Base-by-base conservation (phyloP, 30 jellyfish, hydroid and myxozoan genomes). In the Turritopsis rubra region DNA sequence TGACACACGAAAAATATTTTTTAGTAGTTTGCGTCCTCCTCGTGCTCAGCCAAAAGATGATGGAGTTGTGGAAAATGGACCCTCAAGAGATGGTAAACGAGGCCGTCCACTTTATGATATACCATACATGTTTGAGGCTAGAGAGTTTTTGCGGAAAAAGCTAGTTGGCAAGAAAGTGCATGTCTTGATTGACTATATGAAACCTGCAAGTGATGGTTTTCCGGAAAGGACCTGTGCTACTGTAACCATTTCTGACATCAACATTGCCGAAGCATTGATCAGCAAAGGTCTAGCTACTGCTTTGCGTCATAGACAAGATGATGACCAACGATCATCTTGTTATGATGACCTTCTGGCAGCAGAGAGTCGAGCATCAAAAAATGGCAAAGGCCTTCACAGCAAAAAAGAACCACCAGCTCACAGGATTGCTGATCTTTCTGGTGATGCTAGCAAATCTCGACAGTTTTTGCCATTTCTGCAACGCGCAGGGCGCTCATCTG, bases 21-120 rank as follows among this genome's bases (percentile, higher is more conserved):
- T 91, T 25, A 82, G 96, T n/a, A 91, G 97, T 83, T 81, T 91
- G 79, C 89, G 97, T n/a, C 97, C 97, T 75, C 97, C 97, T 53
- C 85, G 91, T 30, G 91, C 91, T 16, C 88, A 74, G 53, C 91
- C 91, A 52, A 84, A 75, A 28, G 91, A 84, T 31, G 91, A 84
- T 22, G 87, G 91, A 19, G 86, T 82, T 54, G 83, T 86, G 87
- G 96, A 91, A 29, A 87, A 87, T 81, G 97, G 97, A 65, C 97
- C 97, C 22, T 74, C 85, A 27, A 91, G 97, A 83, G 96, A 86
- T 24, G 91, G 89, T 18, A 91, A 91, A 76, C 79, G 97, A 25
- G 97, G 97, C 17, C 86, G 86, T 71, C 97, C 97, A 18, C 73
- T 91, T 19, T 91, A 91, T 52, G 97, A 91, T 71, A 83, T 91